Base-by-base conservation (phyloP, 2,888 invertebrate species). In the Petrophora chlorosata region DNA sequence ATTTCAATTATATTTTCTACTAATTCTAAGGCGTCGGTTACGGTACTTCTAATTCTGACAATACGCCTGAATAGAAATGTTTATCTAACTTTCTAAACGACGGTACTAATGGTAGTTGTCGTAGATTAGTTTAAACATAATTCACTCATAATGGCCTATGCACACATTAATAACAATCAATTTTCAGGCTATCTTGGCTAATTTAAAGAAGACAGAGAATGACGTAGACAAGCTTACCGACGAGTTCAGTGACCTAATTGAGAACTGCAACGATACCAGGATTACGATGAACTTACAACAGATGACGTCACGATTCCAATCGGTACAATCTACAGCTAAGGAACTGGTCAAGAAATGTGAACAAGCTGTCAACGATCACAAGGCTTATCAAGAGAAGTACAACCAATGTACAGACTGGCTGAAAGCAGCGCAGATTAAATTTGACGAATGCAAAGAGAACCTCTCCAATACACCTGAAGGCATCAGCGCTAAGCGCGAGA, bases 301-400 rank as follows among this genome's bases (percentile, higher is more conserved):
- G 80, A 94, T 97, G 52, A 95, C 96, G 0, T 97, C 97, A 3
- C 91, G 97, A 47, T 97, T 97, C 88, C 97, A 97, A 77, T 95
- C 97, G 0, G 94, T 97, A 34, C 96, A 97, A 79, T 93, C 94
- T 0, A 97, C 97, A 0, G 94, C 96, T 1, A 96, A 95, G 85
- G 97, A 98, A 82, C 93, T 98, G 17, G 93, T 97, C 0, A 97
- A 97, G 79, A 98, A 97, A 84, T 97, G 97, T 70, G 97, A 97
- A 67, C 96, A 97, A 86, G 95, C 97, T 3, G 94, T 96, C 0
- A 91, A 92, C 41, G 97, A 97, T 70, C 97, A 98, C 63, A 93
- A 93, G 53, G 90, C 92, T 0, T 97, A 95, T 71, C 93, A 94
- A 67, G 95, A 95, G 0, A 97, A 96, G 64, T 96, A 97, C 70